Evolutionary conservation across 2,888 invertebrate genomes (phyloP), one percentile per base, ranked within the genome.

Genomic region (Monoplex corrugatus): DNA sequence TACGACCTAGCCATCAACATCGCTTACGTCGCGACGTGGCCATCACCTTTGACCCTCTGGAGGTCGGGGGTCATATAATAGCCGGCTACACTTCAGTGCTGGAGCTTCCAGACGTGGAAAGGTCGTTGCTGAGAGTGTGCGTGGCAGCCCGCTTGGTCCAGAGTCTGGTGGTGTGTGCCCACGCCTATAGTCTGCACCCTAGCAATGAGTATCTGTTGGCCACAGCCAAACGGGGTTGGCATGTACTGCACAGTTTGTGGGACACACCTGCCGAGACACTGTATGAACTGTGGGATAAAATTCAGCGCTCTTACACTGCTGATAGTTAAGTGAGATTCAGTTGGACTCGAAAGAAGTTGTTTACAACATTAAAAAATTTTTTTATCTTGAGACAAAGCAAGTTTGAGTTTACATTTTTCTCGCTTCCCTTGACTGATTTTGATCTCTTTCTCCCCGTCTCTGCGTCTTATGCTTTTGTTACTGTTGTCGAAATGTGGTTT

Each of bases 1-100:
- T 98, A 98, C 95, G 99, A 99, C 95, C 95, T 99, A 90, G 98
- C 98, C 1, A 97, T 98, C 90, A 96, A 97, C 1, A 97, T 98
- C 96, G 97, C 97, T 40, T 98, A 99, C 96, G 97, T 98, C 97
- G 97, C 98, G 95, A n/a, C n/a, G 95, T 98, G 57, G 96, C 97
- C 90, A 97, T 97, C 28, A 44, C 90, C 45, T 95, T 97, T 82
- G 94, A 94, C 63, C 92, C 92, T 0, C 43, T 95, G 50, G 93
- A 93, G 93, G 89, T 95, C 90, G 92, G 94, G n/a, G 96, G 96
- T 8, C 96, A 97, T 90, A 97, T 98, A 0, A 96, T 98, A 13
- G 97, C 98, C 0, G 98, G 99, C 0, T 99, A 98, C 95, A 96
- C 97, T 2, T 97, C 97, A 1, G 6, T 63, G 43, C 10, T 89